These are phyloP conservation scores for Chloropsis cyanopogon DNA, from an alignment of 2,113 vertebrate genomes.

Conservation along the genomic window DNA sequence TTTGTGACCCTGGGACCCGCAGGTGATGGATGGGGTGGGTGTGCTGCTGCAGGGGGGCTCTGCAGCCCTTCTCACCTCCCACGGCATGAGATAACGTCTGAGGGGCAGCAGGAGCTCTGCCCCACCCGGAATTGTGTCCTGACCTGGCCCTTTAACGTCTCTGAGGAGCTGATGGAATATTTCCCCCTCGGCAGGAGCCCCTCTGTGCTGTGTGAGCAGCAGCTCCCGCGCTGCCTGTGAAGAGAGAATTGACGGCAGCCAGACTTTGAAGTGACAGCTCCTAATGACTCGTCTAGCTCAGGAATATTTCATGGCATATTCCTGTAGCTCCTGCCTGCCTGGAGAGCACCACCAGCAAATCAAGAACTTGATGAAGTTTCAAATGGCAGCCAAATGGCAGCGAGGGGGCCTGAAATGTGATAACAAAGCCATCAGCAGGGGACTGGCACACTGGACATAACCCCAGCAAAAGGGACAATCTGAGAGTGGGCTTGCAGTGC, in stretches of 20 bases:
- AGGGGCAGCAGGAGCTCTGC: neutral
- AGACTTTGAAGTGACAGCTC: constrained; percentile 2
- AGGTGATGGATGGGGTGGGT: rapidly evolving
- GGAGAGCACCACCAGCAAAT: neutral
- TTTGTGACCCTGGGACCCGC: neutral
- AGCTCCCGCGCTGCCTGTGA: neutral
- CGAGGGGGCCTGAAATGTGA: neutral
- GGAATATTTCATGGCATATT: neutral
- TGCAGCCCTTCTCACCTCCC: neutral
- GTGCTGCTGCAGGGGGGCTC: neutral
- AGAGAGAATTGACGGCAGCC: neutral
- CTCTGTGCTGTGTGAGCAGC: neutral
- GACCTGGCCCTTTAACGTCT: neutral
- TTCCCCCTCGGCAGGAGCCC: neutral
- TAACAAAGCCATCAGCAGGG: neutral
- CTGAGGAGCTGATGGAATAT: neutral
- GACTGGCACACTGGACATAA: rapidly evolving
- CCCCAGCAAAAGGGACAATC: neutral
- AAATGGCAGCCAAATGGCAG: neutral
- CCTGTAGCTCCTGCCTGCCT: neutral
- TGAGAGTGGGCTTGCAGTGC: neutral
- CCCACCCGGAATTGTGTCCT: neutral
- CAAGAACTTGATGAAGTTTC: neutral
- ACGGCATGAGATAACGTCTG: neutral
- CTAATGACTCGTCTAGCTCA: neutral